Evolutionary conservation across 2,888 invertebrate species (phyloP), one percentile per base, ranked within the genome.

Genomic region (Chydorus sphaericus): DNA sequence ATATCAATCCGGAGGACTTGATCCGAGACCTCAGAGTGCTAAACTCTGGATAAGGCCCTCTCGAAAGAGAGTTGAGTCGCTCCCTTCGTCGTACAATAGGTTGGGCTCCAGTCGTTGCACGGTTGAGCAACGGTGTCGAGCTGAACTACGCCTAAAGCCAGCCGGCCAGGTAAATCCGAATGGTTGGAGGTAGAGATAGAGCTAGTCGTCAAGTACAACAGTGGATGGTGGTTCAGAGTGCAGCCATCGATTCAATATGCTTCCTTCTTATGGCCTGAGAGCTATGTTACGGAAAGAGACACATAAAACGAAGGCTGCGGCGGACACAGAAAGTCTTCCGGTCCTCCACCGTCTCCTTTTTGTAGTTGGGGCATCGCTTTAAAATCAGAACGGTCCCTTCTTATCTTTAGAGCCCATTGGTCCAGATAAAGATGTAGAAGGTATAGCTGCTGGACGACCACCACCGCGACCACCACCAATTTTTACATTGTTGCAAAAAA

Each of bases 11-110:
- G 3, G 0, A 54, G 11, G 14, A n/a, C 14, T n/a, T 6, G 14
- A 2, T 30, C n/a, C n/a, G 14, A 29, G 7, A 11, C 50, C 50
- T 29, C 26, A 10, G 18, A 50, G 23, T 16, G 23, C 11, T 14
- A 50, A 16, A 3, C 31, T 8, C 6, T 26, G 28, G 4, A n/a
- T 10, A 8, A 49, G 29, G 20, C 26, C 50, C 16, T 3, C 6
- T 10, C 49, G 36, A 33, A 54, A n/a, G 1, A 39, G 36, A 28
- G 39, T 38, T 11, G 38, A 20, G 36, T 54, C 54, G 39, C 38
- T 54, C 26, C 54, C 54, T 39, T 54, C 54, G 20, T 39, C 54
- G 14, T 39, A 28, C 37, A 38, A 28, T n/a, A 54, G 23, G 36
- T 54, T 54, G 11, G 26, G 39, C 5, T 18, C 8, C 26, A 44